These are phyloP conservation scores for Smutsia gigantea DNA, from an alignment of 2,797 vertebrate species.

Conservation along the genomic window DNA sequence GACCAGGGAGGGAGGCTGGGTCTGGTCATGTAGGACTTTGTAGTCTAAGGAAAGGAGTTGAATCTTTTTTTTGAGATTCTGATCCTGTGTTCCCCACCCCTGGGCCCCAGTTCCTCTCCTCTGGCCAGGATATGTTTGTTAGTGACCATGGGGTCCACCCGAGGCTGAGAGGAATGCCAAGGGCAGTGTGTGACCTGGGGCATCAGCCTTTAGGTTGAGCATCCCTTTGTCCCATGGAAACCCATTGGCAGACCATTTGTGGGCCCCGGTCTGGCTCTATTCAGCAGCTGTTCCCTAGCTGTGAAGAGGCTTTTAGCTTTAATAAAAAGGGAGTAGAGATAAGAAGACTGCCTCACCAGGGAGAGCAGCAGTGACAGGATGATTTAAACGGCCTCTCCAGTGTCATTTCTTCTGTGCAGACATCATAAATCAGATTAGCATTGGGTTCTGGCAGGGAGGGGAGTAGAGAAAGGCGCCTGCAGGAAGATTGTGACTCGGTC, in stretches of 20 bases:
- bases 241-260: not conserved
- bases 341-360: conserved; percentile 74
- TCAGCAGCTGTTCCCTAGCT: conserved; percentile 70
- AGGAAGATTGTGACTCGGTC: not conserved
- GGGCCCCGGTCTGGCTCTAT: conserved; percentile 20
- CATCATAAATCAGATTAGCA: conserved; percentile 83
- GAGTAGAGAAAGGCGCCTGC: not conserved
- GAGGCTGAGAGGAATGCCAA: not conserved
- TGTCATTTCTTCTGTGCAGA: conserved; percentile 82
- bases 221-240: conserved; percentile 38
- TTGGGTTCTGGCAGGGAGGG: conserved; percentile 57
- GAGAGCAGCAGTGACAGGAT: conserved; percentile 80
- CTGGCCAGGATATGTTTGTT: not conserved
- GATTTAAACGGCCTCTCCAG: conserved; percentile 83
- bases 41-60: not conserved
- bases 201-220: not conserved
- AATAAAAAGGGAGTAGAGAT: conserved; percentile 81
- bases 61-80: not conserved
- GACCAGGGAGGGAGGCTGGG: not conserved
- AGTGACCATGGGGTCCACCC: not conserved
- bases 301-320: conserved; percentile 82
- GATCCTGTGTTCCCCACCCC: not conserved
- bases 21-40: not conserved
- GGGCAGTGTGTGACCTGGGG: not conserved
- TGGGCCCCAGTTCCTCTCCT: not conserved